Evolutionary conservation across 2,113 vertebrate genomes (phyloP).

Genomic region (Scomber colias): DNA sequence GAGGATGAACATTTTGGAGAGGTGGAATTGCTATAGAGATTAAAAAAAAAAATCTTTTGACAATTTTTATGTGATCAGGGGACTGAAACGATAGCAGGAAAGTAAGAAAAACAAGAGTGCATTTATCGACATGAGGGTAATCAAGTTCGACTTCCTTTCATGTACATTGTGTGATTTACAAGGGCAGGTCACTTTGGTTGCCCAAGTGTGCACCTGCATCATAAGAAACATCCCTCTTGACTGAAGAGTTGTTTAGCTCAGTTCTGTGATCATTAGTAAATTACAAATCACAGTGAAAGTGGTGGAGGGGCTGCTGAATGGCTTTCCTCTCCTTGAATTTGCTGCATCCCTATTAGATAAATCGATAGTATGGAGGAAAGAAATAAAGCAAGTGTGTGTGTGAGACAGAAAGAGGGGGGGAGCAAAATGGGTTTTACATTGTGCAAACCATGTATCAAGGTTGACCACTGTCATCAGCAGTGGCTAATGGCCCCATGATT

Average conservation of each 20-base stretch:
- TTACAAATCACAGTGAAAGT: constrained; percentile 6
- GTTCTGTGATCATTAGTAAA: constrained; percentile 31
- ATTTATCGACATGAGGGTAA: background rate
- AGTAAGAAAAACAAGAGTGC: background rate
- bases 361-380: background rate
- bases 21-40: background rate
- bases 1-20: background rate
- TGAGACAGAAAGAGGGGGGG: background rate
- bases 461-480: constrained; percentile 38
- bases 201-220: constrained; percentile 33
- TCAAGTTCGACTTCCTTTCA: background rate
- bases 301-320: background rate
- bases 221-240: constrained; percentile 7
- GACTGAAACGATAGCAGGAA: background rate
- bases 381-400: background rate
- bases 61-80: background rate
- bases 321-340: background rate
- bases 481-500: constrained; percentile 45
- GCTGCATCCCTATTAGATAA: background rate
- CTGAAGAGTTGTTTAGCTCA: constrained; percentile 23
- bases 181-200: background rate
- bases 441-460: constrained; percentile 2
- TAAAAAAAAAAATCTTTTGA: background rate
- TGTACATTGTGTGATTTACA: background rate
- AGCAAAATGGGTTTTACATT: constrained; percentile 1